Evolutionary conservation across 2,888 invertebrate species (phyloP).

Genomic region (Tipula confusa): DNA sequence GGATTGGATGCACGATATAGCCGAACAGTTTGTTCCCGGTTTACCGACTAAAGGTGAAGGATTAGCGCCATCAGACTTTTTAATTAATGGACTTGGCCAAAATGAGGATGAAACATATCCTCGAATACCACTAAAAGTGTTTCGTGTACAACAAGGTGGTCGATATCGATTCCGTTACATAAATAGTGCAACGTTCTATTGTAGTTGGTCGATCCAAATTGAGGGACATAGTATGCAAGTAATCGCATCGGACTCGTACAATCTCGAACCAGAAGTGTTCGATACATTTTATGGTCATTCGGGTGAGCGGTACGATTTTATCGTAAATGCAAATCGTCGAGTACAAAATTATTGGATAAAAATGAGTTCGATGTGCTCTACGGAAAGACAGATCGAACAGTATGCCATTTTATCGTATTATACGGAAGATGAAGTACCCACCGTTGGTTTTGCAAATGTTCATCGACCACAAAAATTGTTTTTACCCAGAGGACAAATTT

Average conservation of each 20-base stretch:
- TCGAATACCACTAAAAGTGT: slow-evolving; percentile 38
- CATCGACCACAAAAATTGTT: not conserved
- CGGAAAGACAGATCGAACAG: not conserved
- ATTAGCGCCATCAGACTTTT: slow-evolving; percentile 40
- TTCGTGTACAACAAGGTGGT: slow-evolving; percentile 40
- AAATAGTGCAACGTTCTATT: slow-evolving; percentile 43
- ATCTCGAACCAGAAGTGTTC: slow-evolving; percentile 40
- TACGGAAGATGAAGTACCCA: not conserved
- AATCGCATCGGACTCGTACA: slow-evolving; percentile 45
- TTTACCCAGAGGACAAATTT: not conserved
- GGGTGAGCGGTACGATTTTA: slow-evolving; percentile 54
- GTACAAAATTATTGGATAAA: not conserved
- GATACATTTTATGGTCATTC: slow-evolving; percentile 44
- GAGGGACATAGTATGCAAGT: slow-evolving; percentile 43
- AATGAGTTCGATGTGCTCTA: not conserved
- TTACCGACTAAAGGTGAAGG: slow-evolving; percentile 38
- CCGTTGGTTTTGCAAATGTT: not conserved
- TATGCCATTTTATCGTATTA: not conserved
- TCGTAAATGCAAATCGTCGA: slow-evolving; percentile 45
- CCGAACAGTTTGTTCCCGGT: slow-evolving; percentile 42
- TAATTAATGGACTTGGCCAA: slow-evolving; percentile 43
- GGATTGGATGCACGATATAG: slow-evolving; percentile 72
- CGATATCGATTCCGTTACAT: slow-evolving; percentile 47
- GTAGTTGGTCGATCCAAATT: slow-evolving; percentile 45
- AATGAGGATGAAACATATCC: slow-evolving; percentile 33